Evolutionary conservation across 1,140 invertebrate genomes (phyloP), one percentile per base, ranked within the genome.

Genomic region (Pseudomyrmex pallidus): DNA sequence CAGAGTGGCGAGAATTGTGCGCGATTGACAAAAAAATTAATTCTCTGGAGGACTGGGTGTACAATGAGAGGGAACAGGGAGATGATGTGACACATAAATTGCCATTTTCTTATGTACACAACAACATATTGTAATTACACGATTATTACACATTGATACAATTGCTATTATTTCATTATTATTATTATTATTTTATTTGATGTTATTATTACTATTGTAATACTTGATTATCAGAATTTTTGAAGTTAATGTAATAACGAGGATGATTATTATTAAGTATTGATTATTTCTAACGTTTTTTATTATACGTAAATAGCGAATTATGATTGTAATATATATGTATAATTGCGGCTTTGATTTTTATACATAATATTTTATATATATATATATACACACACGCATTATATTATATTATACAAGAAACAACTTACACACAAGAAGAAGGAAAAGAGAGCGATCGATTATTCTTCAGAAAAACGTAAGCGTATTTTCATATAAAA

Each of bases 401-500:
- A 5, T 35, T 35, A 35, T 35, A 35, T 35, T 35, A 35, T 35
- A 35, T 35, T 35, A 35, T 35, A 35, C 35, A 35, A 35, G 35
- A 35, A 35, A 35, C 35, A 35, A 35, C 35, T 35, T 35, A 35
- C 66, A 35, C 66, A 54, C 46, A 74, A 57, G 25, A 15, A 35
- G 12, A 50, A 10, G 61, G 46, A 44, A 20, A 80, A 20, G 35
- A 12, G 50, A 66, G 68, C 46, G 73, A 82, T 77, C 66, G 64
- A 87, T 82, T 87, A 87, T 61, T 87, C 73, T 68, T 70, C 83
- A 83, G 77, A 52, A 44, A 83, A 10, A 76, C 57, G 52, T 87
- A 87, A 83, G 62, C 82, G 87, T 88, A 88, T 88, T 88, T 88
- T 88, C 73, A 63, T 88, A 88, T 87, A 85, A 35, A 35, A 5